These are phyloP conservation scores for Aix galericulata DNA, from an alignment of 2,113 vertebrate genomes.

Conservation along the genomic window DNA sequence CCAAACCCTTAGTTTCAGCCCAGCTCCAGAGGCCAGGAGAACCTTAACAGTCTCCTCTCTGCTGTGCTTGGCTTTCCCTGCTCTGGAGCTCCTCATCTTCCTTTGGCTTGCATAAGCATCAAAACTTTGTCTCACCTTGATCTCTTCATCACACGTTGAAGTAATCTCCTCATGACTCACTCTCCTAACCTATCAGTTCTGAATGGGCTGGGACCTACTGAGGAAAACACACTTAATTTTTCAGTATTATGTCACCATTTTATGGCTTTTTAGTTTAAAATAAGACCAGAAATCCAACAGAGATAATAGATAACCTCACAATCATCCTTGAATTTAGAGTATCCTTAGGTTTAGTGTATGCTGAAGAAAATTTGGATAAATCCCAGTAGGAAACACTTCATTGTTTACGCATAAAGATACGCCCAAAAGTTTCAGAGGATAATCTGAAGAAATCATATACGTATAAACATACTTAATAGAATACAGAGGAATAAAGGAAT, in stretches of 20 bases:
- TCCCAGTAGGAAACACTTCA: background rate
- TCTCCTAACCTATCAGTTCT: background rate
- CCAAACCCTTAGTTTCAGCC: background rate
- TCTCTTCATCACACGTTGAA: background rate
- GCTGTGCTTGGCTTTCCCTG: background rate
- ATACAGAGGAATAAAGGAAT: background rate
- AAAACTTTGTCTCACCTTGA: background rate
- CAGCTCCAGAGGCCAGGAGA: background rate
- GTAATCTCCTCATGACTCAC: rapidly evolving
- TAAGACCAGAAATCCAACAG: background rate
- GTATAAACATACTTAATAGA: background rate
- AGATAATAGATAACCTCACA: background rate
- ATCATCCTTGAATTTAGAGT: background rate
- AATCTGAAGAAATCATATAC: background rate
- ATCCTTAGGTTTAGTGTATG: background rate
- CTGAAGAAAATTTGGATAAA: background rate
- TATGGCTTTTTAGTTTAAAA: background rate
- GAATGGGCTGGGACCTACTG: rapidly evolving
- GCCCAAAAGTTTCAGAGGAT: background rate
- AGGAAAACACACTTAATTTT: background rate
- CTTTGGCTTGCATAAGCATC: background rate
- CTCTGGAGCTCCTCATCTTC: background rate
- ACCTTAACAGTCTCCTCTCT: background rate
- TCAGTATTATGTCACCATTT: background rate
- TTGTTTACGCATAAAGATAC: background rate